Conservation (phyloP, 2,888 invertebrate genomes). For the Scaptomyza reducta region DNA sequence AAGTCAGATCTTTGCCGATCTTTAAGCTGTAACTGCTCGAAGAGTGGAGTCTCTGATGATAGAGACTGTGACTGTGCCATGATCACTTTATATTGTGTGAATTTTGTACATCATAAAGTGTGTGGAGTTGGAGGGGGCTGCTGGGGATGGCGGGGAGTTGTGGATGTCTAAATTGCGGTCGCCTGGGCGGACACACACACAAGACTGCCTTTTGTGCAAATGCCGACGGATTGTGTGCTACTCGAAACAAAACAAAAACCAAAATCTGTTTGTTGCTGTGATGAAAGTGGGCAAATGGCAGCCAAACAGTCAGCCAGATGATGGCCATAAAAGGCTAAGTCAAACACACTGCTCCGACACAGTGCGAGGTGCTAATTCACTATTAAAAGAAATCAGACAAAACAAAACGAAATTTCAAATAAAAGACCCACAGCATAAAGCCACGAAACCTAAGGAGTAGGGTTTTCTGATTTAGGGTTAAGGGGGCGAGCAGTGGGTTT, state of each 20-base stretch:
- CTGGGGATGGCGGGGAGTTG: conserved; percentile 9
- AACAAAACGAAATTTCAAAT: not conserved
- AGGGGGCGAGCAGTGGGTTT: not conserved
- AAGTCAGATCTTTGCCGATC: conserved; percentile 48
- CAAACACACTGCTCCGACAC: conserved; percentile 48
- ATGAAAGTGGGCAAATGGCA: conserved; percentile 52
- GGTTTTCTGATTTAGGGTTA: conserved; percentile 4
- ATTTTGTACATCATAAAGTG: conserved; percentile 74
- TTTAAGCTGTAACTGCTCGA: not conserved
- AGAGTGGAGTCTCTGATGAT: too few species aligned
- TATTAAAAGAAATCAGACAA: conserved; percentile 80
- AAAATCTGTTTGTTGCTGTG: conserved; percentile 18
- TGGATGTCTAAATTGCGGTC: conserved; percentile 69
- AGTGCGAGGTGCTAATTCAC: conserved; percentile 76
- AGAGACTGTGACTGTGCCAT: conserved; percentile 48
- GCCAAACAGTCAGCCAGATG: conserved; percentile 29
- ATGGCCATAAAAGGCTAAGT: conserved; percentile 56
- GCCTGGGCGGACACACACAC: conserved; percentile 38
- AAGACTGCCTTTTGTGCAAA: conserved; percentile 71
- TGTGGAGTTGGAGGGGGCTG: conserved; percentile 5
- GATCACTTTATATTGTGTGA: conserved; percentile 80
- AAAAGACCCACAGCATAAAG: conserved; percentile 24
- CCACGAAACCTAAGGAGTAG: conserved; percentile 9
- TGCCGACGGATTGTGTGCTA: conserved; percentile 34
- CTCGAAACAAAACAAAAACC: not conserved